These are phyloP conservation scores for Sorex maritimensis DNA, from an alignment of 2,797 vertebrate species.

Conservation along the genomic window DNA sequence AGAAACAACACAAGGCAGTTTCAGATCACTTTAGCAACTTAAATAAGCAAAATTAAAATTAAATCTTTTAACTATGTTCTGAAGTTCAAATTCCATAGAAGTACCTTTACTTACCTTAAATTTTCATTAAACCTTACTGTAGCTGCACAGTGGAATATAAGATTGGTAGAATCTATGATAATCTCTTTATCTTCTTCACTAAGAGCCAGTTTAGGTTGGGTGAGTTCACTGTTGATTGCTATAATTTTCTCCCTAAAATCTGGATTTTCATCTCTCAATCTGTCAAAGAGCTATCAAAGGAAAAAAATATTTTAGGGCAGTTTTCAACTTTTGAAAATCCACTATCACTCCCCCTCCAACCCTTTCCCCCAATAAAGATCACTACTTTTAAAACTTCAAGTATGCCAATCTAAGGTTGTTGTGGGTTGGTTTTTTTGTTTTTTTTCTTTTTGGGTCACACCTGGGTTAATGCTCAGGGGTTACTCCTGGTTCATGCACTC, in stretches of 20 bases:
- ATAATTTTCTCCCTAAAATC: constrained; percentile 96
- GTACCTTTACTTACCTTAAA: constrained; percentile 93
- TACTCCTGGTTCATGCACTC: no score
- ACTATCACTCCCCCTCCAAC: not conserved
- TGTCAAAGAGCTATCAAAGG: constrained; percentile 95
- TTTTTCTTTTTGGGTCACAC: no score
- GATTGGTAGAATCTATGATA: constrained; percentile 93
- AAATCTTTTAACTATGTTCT: constrained; percentile 33
- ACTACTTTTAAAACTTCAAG: constrained; percentile 56
- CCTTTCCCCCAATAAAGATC: not conserved
- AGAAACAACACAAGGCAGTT: constrained; percentile 19
- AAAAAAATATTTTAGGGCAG: constrained; percentile 65
- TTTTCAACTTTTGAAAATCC: constrained; percentile 65
- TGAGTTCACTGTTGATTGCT: constrained; percentile 96
- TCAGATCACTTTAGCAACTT: constrained; percentile 59
- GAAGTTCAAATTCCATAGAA: constrained; percentile 58
- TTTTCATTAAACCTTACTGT: constrained; percentile 98
- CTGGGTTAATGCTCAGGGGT: no score
- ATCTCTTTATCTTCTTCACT: constrained; percentile 93
- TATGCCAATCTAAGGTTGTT: constrained; percentile 17
- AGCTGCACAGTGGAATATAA: constrained; percentile 98
- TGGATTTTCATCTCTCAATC: constrained; percentile 96
- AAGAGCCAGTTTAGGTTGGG: constrained; percentile 94
- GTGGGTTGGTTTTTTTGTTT: not conserved
- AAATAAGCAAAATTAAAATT: constrained; percentile 54